Evolutionary conservation across 2,113 vertebrate species (phyloP).

Genomic region (Dascyllus trimaculatus): DNA sequence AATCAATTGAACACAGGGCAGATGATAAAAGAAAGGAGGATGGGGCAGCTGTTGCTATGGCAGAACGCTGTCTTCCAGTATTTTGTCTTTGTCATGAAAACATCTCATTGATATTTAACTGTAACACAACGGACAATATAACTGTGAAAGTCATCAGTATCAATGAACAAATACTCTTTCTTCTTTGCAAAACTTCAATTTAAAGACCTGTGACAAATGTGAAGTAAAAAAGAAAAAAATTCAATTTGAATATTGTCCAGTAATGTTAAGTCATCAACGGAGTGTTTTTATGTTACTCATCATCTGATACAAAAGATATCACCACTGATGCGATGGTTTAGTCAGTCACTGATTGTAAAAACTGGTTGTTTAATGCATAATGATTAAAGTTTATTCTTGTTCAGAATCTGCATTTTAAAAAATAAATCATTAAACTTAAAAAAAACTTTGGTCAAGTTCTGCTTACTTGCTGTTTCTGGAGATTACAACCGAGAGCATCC

Average conservation of each 20-base stretch:
- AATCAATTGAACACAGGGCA: conserved; percentile 14
- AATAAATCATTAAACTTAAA: no score
- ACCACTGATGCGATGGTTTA: no score
- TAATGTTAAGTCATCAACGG: no score
- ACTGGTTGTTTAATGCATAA: no score
- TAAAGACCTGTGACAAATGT: no score
- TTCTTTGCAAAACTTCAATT: neutral
- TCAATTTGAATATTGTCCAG: no score
- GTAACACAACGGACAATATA: neutral
- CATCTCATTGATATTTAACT: neutral
- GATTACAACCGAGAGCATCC: neutral
- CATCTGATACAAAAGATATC: no score
- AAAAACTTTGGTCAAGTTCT: neutral
- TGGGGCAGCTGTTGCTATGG: neutral
- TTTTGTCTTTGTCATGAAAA: neutral
- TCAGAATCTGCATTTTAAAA: no score
- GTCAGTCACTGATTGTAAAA: no score
- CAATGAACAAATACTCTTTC: neutral
- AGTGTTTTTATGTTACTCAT: no score
- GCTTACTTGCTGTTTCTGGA: neutral
- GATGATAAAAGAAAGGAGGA: neutral
- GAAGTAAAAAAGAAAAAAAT: no score
- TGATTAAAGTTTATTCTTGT: no score
- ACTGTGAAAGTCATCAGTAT: neutral
- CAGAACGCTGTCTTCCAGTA: neutral